Evolutionary conservation across 1,140 invertebrate species (phyloP).

Genomic region (Lanistes nyassanus): DNA sequence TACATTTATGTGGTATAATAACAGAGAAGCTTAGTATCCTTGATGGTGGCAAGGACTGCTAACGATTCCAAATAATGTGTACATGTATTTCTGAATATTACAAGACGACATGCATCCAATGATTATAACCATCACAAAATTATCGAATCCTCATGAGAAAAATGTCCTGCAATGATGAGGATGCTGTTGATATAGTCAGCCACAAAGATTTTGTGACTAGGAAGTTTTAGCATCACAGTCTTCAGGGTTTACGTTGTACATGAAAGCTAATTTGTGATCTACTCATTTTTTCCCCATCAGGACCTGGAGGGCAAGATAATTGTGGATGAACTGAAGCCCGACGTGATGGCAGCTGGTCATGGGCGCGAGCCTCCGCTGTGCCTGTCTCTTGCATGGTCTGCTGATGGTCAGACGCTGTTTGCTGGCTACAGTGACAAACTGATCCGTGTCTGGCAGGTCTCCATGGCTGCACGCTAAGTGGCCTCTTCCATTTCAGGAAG

Average conservation of each 20-base stretch:
- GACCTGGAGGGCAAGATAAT: conserved; percentile 99
- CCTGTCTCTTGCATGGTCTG: conserved; percentile 98
- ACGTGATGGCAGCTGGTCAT: conserved; percentile 77
- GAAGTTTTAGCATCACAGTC: neutral
- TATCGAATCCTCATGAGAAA: too few relatives aligned
- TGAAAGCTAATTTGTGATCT: too few relatives aligned
- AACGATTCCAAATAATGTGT: too few relatives aligned
- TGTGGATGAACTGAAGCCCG: conserved; percentile 97
- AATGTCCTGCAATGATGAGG: too few relatives aligned
- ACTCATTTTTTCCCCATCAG: conserved; percentile 69
- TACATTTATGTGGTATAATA: too few relatives aligned
- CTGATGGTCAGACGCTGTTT: conserved; percentile 98
- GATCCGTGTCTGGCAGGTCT: conserved; percentile 98
- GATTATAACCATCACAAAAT: too few relatives aligned
- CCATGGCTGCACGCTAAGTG: conserved; percentile 56
- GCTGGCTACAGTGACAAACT: conserved; percentile 99
- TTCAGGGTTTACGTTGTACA: too few relatives aligned
- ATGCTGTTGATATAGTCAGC: too few relatives aligned
- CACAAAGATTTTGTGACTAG: neutral
- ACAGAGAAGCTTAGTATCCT: too few relatives aligned
- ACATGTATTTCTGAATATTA: neutral
- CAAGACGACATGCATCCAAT: too few relatives aligned
- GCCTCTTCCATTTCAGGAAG: neutral
- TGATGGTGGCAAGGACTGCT: too few relatives aligned
- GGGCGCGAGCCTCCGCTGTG: conserved; percentile 90